These are phyloP conservation scores for Lottia gigantea DNA, from an alignment of 2,888 invertebrate species.

Conservation along the genomic window DNA sequence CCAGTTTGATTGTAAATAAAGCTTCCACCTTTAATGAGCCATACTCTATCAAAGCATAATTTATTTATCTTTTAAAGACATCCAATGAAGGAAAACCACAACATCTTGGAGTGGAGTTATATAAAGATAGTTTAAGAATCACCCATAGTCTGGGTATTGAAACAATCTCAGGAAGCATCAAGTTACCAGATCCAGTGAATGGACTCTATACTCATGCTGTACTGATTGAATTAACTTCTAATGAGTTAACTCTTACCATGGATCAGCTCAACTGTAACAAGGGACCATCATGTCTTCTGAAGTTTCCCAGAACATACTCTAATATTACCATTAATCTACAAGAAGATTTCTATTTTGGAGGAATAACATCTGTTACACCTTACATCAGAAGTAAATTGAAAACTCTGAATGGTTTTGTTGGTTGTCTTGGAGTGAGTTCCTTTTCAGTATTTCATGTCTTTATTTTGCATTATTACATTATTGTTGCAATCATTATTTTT, in stretches of 20 bases:
- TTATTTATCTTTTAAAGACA: conserved; percentile 25
- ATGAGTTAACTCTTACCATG: conserved; percentile 37
- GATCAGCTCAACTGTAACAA: conserved; percentile 36
- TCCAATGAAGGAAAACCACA: conserved; percentile 30
- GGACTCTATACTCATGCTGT: conserved; percentile 36
- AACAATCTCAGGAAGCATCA: conserved; percentile 28
- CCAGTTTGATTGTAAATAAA: too few relatives aligned
- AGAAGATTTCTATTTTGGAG: conserved; percentile 44
- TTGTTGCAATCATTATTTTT: too few relatives aligned
- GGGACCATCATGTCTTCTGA: conserved; percentile 34
- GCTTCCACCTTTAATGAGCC: too few relatives aligned
- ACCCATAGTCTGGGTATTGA: conserved; percentile 39
- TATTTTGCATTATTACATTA: too few relatives aligned
- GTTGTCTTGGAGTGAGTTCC: conserved; percentile 58
- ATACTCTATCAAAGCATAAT: too few relatives aligned
- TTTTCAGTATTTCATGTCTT: too few relatives aligned
- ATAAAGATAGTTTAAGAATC: conserved; percentile 28
- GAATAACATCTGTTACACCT: conserved; percentile 41
- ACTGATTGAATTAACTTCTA: conserved; percentile 30
- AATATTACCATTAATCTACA: conserved; percentile 31
- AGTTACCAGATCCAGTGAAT: conserved; percentile 25
- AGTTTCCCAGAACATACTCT: conserved; percentile 27
- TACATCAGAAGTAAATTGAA: conserved; percentile 53
- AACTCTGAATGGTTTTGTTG: conserved; percentile 42
- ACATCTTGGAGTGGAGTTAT: conserved; percentile 43